phyloP scores from a whole-genome alignment of 92 coral and sea anemone species.

The Montipora capitata region DNA sequence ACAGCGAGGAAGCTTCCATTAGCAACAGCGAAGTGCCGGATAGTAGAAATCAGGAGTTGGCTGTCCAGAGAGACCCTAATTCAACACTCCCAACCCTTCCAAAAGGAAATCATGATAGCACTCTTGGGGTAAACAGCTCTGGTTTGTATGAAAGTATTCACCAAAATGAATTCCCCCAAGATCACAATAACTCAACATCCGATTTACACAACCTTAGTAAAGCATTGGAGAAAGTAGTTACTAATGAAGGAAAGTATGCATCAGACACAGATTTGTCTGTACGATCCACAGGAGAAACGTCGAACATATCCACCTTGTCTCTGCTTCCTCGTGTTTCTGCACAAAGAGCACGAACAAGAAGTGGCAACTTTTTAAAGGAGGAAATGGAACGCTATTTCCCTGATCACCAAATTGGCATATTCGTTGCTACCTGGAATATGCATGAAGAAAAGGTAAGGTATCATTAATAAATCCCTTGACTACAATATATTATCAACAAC shows the following conservation, averaged over 20 bases:
- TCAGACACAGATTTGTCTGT: conserved; percentile 83
- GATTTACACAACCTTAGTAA: conserved; percentile 62
- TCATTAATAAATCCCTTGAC: neutral
- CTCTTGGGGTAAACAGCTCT: conserved; percentile 29
- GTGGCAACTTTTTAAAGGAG: conserved; percentile 88
- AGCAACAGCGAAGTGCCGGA: conserved; percentile 64
- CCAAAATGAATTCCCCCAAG: conserved; percentile 4
- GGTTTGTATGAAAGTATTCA: conserved; percentile 68
- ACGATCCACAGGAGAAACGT: conserved; percentile 68
- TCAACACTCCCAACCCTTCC: conserved; percentile 88
- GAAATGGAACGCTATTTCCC: conserved; percentile 96
- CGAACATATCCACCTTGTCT: conserved; percentile 58
- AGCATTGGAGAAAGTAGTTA: conserved; percentile 13
- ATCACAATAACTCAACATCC: conserved; percentile 61
- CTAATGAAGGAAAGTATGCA: conserved; percentile 56
- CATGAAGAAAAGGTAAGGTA: conserved; percentile 95
- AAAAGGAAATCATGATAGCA: conserved; percentile 24
- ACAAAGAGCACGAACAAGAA: conserved; percentile 84
- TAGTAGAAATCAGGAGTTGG: conserved; percentile 30
- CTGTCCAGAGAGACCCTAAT: conserved; percentile 74
- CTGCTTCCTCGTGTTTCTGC: conserved; percentile 89
- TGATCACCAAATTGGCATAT: conserved; percentile 84
- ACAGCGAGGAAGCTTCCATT: conserved; percentile 68
- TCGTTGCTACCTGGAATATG: conserved; percentile 99
- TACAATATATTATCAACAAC: neutral